Evolutionary conservation across 2,113 vertebrate genomes (phyloP).

Genomic region (Spheniscus mendiculus): DNA sequence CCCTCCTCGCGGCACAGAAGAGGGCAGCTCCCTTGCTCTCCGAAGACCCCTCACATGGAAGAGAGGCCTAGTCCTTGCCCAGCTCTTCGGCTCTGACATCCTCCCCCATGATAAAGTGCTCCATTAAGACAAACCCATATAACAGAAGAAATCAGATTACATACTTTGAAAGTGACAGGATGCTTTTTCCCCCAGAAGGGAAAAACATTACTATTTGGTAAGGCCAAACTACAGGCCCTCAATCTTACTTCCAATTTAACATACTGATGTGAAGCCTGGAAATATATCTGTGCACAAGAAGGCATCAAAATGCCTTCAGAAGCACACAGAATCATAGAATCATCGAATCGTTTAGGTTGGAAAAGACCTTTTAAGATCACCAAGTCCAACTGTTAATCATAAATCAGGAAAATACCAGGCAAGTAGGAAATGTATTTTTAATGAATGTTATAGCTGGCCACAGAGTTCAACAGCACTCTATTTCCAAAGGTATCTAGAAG

Average conservation of each 20-base stretch:
- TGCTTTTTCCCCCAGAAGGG: neutral
- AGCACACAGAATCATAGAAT: neutral
- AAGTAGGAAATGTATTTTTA: slow-evolving; percentile 37
- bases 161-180: neutral
- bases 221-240: neutral
- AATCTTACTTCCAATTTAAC: neutral
- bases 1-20: fast-evolving
- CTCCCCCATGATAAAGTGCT: neutral
- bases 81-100: fast-evolving
- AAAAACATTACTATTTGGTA: neutral
- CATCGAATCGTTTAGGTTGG: too few species aligned
- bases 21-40: neutral
- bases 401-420: slow-evolving; percentile 14
- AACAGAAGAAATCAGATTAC: neutral
- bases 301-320: slow-evolving; percentile 2
- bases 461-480: neutral
- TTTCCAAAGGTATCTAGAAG: neutral
- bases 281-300: neutral
- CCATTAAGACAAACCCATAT: neutral
- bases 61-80: neutral
- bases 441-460: neutral
- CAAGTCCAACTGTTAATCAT: neutral
- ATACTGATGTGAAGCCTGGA: neutral
- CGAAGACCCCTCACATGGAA: neutral
- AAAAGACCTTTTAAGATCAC: too few species aligned